A percentile compares a stretch with the other conserved stretches of the same genome.
Conservation (phyloP, 1,140 invertebrate genomes). For the Ceratoteleas bidentatus region DNA sequence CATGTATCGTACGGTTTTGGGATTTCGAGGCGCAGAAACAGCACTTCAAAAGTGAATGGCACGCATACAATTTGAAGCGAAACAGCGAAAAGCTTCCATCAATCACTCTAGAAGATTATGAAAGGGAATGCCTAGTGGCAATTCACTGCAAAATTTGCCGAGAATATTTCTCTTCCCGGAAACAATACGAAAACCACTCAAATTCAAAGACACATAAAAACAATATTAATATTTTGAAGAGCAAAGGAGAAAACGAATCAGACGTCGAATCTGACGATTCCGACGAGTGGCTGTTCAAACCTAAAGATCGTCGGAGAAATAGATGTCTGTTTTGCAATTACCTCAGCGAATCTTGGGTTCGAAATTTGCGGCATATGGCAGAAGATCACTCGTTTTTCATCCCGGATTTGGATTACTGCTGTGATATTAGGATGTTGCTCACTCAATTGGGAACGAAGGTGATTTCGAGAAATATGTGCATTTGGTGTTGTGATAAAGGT, state of each 20-base stretch:
- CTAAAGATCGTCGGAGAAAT: too few relatives aligned
- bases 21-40: slow-evolving; percentile 90
- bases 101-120: slow-evolving; percentile 90
- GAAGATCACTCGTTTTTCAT: slow-evolving; percentile 96
- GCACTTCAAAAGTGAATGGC: slow-evolving; percentile 97
- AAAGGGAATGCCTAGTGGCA: slow-evolving; percentile 78
- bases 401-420: slow-evolving; percentile 94
- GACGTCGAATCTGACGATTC: slow-evolving; percentile 82
- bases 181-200: slow-evolving; percentile 94
- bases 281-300: too few relatives aligned
- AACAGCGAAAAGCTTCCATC: slow-evolving; percentile 94
- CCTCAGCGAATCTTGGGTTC: slow-evolving; percentile 87
- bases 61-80: slow-evolving; percentile 97
- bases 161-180: slow-evolving; percentile 91
- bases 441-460: slow-evolving; percentile 94
- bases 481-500: slow-evolving; percentile 93
- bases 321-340: slow-evolving; percentile 95
- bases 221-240: slow-evolving; percentile 67
- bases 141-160: slow-evolving; percentile 90
- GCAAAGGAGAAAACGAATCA: slow-evolving; percentile 81
- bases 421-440: slow-evolving; percentile 92
- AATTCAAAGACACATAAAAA: slow-evolving; percentile 97
- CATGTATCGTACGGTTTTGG: slow-evolving; percentile 92
- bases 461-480: slow-evolving; percentile 91
- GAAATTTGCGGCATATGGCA: slow-evolving; percentile 96